phyloP scores from a whole-genome alignment of 2,888 invertebrate genomes.

The Erebia epiphron region DNA sequence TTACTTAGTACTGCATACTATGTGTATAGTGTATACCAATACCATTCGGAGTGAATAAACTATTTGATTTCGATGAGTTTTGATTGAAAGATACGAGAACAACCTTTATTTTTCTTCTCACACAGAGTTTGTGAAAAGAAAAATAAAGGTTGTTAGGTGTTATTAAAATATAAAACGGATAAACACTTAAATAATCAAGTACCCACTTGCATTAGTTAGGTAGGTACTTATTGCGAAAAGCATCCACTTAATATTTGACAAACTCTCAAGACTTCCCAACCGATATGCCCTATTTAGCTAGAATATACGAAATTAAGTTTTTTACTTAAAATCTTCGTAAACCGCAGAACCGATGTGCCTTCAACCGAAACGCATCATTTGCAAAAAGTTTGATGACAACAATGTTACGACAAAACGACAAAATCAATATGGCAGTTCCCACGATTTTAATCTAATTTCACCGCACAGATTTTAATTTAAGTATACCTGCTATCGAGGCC shows the following conservation, averaged over 20 bases:
- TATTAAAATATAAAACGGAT: too few relatives aligned
- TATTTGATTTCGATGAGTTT: too few relatives aligned
- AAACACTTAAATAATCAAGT: too few relatives aligned
- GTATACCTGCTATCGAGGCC: not conserved
- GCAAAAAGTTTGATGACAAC: constrained; percentile 53
- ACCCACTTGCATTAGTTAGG: not conserved
- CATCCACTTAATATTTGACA: constrained; percentile 5
- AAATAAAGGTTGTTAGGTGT: too few relatives aligned
- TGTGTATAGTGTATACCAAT: too few relatives aligned
- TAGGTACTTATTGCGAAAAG: constrained; percentile 17
- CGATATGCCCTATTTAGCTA: constrained; percentile 66
- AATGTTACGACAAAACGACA: constrained; percentile 36
- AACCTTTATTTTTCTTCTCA: too few relatives aligned
- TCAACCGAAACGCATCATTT: constrained; percentile 58
- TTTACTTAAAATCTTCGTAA: constrained; percentile 56
- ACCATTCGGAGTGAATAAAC: too few relatives aligned
- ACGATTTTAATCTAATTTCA: constrained; percentile 36
- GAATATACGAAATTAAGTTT: constrained; percentile 59
- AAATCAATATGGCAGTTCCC: constrained; percentile 38
- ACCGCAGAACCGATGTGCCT: constrained; percentile 64
- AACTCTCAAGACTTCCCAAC: constrained; percentile 37
- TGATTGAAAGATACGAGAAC: too few relatives aligned
- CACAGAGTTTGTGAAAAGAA: too few relatives aligned
- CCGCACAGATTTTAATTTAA: constrained; percentile 9
- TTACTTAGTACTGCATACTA: too few relatives aligned